phyloP scores from a whole-genome alignment of 2,797 vertebrate species.

The Periophthalmus magnuspinnatus region DNA sequence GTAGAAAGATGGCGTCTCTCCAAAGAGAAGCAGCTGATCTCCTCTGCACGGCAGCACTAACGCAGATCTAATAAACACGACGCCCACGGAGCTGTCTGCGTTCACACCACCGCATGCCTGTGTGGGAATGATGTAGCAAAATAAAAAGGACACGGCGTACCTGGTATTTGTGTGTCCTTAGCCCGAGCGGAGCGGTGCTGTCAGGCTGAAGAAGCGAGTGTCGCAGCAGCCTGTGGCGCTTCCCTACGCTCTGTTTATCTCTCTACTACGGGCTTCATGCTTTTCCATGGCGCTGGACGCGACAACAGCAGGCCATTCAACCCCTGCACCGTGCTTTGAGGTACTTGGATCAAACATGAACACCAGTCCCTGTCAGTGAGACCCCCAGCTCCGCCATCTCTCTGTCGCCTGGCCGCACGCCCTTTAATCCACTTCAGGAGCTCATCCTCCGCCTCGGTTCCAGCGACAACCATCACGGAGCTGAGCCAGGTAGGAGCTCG shows the following conservation, averaged over 20 bases:
- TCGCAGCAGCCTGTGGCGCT: slow-evolving; percentile 35
- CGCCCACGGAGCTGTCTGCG: slow-evolving; percentile 36
- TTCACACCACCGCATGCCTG: background rate
- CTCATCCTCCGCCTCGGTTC: slow-evolving; percentile 62
- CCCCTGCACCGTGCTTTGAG: slow-evolving; percentile 41
- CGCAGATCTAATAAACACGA: slow-evolving; percentile 61
- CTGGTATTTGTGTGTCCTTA: slow-evolving; percentile 21
- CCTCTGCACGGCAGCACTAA: slow-evolving; percentile 51
- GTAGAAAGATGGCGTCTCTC: slow-evolving; percentile 78
- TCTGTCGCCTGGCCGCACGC: slow-evolving; percentile 47
- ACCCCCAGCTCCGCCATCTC: slow-evolving; percentile 20
- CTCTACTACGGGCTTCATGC: slow-evolving; percentile 11
- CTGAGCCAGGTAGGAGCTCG: slow-evolving; percentile 64
- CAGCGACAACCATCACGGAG: slow-evolving; percentile 53
- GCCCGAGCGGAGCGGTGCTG: slow-evolving; percentile 19
- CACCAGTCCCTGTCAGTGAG: slow-evolving; percentile 49
- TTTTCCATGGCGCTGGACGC: slow-evolving; percentile 32
- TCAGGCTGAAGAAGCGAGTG: slow-evolving; percentile 18
- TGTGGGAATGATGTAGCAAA: slow-evolving; percentile 8
- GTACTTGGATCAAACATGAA: slow-evolving; percentile 52
- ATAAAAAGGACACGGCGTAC: slow-evolving; percentile 20
- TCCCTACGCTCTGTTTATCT: slow-evolving; percentile 25
- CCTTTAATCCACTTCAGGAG: slow-evolving; percentile 69
- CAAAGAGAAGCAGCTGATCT: slow-evolving; percentile 70
- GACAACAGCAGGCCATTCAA: slow-evolving; percentile 56